These are phyloP conservation scores for Calephelis nemesis DNA, from an alignment of 1,140 invertebrate species.

Conservation along the genomic window DNA sequence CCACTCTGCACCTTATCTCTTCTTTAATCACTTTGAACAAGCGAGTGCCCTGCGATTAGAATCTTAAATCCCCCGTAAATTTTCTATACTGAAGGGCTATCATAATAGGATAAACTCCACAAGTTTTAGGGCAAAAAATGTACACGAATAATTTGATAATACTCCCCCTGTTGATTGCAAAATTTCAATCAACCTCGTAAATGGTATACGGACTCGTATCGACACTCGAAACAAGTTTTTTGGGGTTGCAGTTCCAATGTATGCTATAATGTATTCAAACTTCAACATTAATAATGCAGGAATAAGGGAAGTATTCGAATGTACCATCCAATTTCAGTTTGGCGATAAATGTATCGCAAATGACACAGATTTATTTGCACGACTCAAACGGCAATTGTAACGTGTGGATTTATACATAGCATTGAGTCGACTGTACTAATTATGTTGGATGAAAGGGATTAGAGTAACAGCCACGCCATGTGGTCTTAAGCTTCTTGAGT, in stretches of 20 bases:
- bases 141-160: conserved; percentile 77
- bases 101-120: conserved; percentile 67
- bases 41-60: conserved; percentile 68
- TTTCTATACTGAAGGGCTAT: conserved; percentile 66
- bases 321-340: conserved; percentile 33
- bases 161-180: conserved; percentile 73
- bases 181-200: conserved; percentile 78
- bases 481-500: conserved; percentile 32
- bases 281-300: conserved; percentile 35
- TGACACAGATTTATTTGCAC: conserved; percentile 75
- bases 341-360: conserved; percentile 58
- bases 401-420: conserved; percentile 65
- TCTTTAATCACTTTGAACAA: conserved; percentile 74
- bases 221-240: conserved; percentile 71
- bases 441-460: conserved; percentile 62
- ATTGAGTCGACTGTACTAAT: conserved; percentile 56
- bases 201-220: conserved; percentile 69
- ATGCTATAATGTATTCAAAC: conserved; percentile 37
- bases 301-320: conserved; percentile 44
- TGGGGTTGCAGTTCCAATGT: conserved; percentile 56
- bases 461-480: conserved; percentile 42
- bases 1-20: conserved; percentile 61
- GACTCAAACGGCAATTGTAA: conserved; percentile 71
- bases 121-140: conserved; percentile 68
- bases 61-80: conserved; percentile 76